Conservation (phyloP, 2,888 invertebrate species). For the Hirtodrosophila histrioides region DNA sequence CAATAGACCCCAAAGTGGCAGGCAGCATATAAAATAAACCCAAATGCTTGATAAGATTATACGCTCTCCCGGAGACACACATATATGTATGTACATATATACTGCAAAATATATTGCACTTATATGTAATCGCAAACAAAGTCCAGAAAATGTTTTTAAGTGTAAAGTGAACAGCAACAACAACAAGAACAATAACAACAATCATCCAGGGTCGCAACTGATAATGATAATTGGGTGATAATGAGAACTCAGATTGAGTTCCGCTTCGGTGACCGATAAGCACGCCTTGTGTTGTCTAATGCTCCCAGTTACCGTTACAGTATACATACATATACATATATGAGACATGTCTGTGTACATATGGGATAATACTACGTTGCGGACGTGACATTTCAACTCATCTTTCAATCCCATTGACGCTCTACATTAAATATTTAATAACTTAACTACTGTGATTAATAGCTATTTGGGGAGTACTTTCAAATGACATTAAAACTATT, state of each 20-base stretch:
- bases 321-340: too few species aligned
- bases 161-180: constrained; percentile 9
- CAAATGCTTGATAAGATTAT: constrained; percentile 39
- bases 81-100: too few species aligned
- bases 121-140: constrained; percentile 9
- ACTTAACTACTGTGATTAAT: too few species aligned
- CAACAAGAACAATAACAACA: constrained; percentile 1
- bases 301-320: neutral
- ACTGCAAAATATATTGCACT: constrained; percentile 14
- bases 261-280: constrained; percentile 49
- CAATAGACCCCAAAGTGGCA: constrained; percentile 33
- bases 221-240: constrained; percentile 57
- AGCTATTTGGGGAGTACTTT: too few species aligned
- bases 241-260: constrained; percentile 44
- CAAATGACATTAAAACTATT: too few species aligned
- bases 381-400: too few species aligned
- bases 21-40: constrained; percentile 44
- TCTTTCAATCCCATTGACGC: too few species aligned
- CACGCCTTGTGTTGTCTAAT: neutral
- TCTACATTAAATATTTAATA: too few species aligned
- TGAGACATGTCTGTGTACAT: too few species aligned
- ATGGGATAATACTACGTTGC: too few species aligned
- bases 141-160: constrained; percentile 17
- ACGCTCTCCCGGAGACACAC: neutral
- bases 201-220: constrained; percentile 38